A percentile compares a stretch with the other conserved stretches of the same genome.
Evolutionary conservation across 2,113 vertebrate species (phyloP).

Genomic region (Gorilla gorilla): DNA sequence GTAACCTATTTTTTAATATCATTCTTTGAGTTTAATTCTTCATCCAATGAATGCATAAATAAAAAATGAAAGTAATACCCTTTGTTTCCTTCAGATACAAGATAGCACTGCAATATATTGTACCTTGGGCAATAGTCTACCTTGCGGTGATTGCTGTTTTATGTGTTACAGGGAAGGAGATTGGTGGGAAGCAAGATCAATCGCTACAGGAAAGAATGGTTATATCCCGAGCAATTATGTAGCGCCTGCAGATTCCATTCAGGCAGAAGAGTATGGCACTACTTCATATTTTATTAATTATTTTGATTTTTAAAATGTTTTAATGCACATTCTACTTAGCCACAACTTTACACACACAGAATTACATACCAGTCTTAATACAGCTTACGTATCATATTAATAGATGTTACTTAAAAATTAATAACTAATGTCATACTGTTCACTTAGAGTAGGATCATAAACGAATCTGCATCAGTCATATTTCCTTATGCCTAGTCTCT

Average conservation of each 20-base stretch:
- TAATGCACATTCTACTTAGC: slow-evolving; percentile 67
- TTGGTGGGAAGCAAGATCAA: slow-evolving; percentile 99
- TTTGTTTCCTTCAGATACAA: neutral
- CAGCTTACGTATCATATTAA: slow-evolving; percentile 69
- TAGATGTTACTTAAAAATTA: slow-evolving; percentile 66
- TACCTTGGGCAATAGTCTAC: neutral
- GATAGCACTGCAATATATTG: neutral
- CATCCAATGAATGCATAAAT: slow-evolving; percentile 15
- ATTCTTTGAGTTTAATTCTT: slow-evolving; percentile 30
- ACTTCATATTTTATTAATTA: slow-evolving; percentile 74
- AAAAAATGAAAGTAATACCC: slow-evolving; percentile 27
- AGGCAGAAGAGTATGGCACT: slow-evolving; percentile 97
- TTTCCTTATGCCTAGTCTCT: neutral
- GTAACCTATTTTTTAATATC: neutral
- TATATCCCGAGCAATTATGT: slow-evolving; percentile 99
- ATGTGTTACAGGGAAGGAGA: slow-evolving; percentile 94
- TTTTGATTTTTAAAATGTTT: slow-evolving; percentile 64
- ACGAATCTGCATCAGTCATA: slow-evolving; percentile 28
- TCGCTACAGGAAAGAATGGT: slow-evolving; percentile 97
- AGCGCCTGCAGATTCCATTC: slow-evolving; percentile 98
- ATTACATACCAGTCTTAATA: slow-evolving; percentile 62
- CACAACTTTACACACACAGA: slow-evolving; percentile 66
- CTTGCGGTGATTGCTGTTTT: slow-evolving; percentile 68
- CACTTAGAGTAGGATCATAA: slow-evolving; percentile 28
- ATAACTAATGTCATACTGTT: slow-evolving; percentile 62